Conservation (phyloP, 2,888 invertebrate genomes). For the Rhagonycha lutea region DNA sequence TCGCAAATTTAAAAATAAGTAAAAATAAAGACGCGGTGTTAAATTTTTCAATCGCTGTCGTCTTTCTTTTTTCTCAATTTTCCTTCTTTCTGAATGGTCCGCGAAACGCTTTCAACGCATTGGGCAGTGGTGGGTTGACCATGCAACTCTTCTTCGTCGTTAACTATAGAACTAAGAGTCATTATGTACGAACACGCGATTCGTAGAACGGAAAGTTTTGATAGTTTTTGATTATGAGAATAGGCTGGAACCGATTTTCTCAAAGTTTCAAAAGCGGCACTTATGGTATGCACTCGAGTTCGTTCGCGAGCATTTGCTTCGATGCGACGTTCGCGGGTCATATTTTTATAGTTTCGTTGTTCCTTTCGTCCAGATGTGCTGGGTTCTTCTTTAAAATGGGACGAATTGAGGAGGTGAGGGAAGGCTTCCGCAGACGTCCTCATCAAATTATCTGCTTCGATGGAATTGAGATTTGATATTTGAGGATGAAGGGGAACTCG, state of each 20-base stretch:
- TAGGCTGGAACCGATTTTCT: slow-evolving; percentile 85
- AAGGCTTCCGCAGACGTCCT: slow-evolving; percentile 45
- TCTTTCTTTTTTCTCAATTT: slow-evolving; percentile 86
- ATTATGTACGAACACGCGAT: slow-evolving; percentile 94
- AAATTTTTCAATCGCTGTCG: slow-evolving; percentile 58
- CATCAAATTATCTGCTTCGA: slow-evolving; percentile 47
- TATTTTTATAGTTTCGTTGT: slow-evolving; percentile 91
- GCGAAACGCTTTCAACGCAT: slow-evolving; percentile 86
- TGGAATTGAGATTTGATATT: slow-evolving; percentile 35
- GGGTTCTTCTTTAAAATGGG: not conserved
- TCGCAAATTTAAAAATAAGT: not conserved
- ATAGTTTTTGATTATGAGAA: slow-evolving; percentile 90
- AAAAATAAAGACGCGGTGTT: not conserved
- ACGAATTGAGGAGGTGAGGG: slow-evolving; percentile 35
- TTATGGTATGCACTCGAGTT: slow-evolving; percentile 92
- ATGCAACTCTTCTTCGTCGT: slow-evolving; percentile 59
- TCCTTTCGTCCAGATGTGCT: slow-evolving; percentile 55
- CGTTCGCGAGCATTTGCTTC: slow-evolving; percentile 94
- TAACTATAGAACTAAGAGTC: slow-evolving; percentile 78
- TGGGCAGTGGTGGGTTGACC: slow-evolving; percentile 67
- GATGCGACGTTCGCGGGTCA: slow-evolving; percentile 89
- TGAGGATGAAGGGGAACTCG: slow-evolving; percentile 48
- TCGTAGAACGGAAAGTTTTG: slow-evolving; percentile 88
- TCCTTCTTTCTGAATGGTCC: slow-evolving; percentile 90
- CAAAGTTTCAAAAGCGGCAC: slow-evolving; percentile 91